Evolutionary conservation across 1,140 invertebrate species (phyloP).

Genomic region (Lycorma delicatula): DNA sequence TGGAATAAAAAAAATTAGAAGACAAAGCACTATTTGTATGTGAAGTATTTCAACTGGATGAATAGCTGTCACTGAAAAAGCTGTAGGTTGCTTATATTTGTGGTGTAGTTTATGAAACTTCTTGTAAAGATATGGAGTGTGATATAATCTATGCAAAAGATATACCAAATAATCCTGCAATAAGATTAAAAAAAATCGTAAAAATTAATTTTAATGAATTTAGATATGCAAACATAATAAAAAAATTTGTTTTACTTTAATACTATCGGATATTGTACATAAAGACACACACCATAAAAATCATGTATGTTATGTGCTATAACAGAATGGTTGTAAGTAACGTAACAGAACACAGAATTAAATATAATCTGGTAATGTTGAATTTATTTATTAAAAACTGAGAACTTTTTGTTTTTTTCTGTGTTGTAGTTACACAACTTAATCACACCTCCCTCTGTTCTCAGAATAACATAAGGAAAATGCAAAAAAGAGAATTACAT

Average conservation of each 20-base stretch:
- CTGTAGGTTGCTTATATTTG: constrained; percentile 64
- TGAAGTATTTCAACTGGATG: constrained; percentile 57
- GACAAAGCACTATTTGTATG: constrained; percentile 46
- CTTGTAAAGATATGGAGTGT: constrained; percentile 58
- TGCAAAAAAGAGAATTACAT: no score
- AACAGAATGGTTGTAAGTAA: no score
- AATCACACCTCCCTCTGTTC: no score
- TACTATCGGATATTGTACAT: not conserved
- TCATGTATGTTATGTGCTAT: not conserved
- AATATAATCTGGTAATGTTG: no score
- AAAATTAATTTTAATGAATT: not conserved
- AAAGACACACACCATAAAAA: not conserved
- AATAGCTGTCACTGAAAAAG: constrained; percentile 64
- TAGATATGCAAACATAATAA: not conserved
- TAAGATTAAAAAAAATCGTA: not conserved
- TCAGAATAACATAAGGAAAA: no score
- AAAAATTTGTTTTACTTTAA: not conserved
- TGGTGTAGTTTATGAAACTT: constrained; percentile 66
- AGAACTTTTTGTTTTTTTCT: no score
- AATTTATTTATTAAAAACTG: no score
- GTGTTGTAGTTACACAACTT: no score
- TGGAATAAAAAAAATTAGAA: constrained; percentile 48
- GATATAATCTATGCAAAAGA: constrained; percentile 56
- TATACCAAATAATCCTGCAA: constrained; percentile 59
- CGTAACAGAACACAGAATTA: no score